A percentile compares a stretch with the other conserved stretches of the same genome.
phyloP scores from a whole-genome alignment of 1,140 invertebrate genomes.

The Diorhabda carinulata region DNA sequence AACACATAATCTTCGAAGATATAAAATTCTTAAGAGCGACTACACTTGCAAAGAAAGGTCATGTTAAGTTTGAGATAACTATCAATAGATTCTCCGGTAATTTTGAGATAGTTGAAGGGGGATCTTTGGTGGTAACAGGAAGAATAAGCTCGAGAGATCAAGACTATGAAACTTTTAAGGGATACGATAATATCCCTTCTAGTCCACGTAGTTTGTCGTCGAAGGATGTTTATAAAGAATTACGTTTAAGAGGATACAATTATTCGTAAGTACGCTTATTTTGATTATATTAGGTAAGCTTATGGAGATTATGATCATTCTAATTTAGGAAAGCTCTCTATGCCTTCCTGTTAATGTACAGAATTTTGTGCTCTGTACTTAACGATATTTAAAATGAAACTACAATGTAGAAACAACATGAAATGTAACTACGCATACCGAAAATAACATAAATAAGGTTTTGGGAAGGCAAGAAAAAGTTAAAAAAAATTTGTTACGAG shows the following conservation, averaged over 20 bases:
- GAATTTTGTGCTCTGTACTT: too few relatives aligned
- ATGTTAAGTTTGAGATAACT: conserved; percentile 69
- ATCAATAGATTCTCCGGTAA: conserved; percentile 76
- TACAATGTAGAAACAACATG: too few relatives aligned
- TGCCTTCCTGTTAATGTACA: too few relatives aligned
- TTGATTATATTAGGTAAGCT: too few relatives aligned
- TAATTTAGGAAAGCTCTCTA: too few relatives aligned
- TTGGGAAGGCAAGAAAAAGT: too few relatives aligned
- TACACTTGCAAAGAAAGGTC: conserved; percentile 67
- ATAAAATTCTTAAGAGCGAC: conserved; percentile 80
- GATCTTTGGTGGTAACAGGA: conserved; percentile 71
- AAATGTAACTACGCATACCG: too few relatives aligned
- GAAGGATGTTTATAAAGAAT: conserved; percentile 89
- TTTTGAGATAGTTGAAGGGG: conserved; percentile 64
- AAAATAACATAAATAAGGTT: too few relatives aligned
- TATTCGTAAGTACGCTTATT: conserved; percentile 58
- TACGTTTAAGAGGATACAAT: conserved; percentile 86
- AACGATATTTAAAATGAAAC: too few relatives aligned
- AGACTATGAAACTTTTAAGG: background rate
- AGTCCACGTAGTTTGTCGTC: conserved; percentile 27
- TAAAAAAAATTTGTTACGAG: too few relatives aligned
- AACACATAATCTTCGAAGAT: conserved; percentile 83
- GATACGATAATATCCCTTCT: background rate
- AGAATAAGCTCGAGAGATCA: conserved; percentile 1
- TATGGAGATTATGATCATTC: too few relatives aligned